A percentile compares a stretch with the other conserved stretches of the same genome.
Conservation (phyloP, 2,888 invertebrate genomes). For the Tenthredo amoena region DNA sequence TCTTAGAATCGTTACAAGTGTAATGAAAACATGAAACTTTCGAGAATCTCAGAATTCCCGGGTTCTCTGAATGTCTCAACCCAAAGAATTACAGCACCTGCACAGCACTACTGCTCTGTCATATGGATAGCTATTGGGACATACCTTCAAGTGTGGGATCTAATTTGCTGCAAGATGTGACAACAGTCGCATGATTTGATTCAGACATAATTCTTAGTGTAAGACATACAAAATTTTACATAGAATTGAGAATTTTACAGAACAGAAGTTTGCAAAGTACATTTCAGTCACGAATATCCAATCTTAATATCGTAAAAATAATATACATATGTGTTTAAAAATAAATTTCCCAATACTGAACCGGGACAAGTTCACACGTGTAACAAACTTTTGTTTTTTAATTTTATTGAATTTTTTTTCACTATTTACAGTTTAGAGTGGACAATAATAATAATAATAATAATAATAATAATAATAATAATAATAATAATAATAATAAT, state of each 20-base stretch:
- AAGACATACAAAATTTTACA: background rate
- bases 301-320: background rate
- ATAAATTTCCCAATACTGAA: background rate
- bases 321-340: background rate
- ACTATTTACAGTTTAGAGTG: constrained; percentile 73
- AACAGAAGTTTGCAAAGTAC: background rate
- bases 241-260: background rate
- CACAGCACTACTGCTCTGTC: background rate
- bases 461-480: constrained; percentile 68
- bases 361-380: constrained; percentile 11
- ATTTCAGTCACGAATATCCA: constrained; percentile 12
- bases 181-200: background rate
- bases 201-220: constrained; percentile 7
- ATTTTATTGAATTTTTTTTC: constrained; percentile 57
- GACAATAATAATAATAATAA: constrained; percentile 63
- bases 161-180: background rate
- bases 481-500: constrained; percentile 61
- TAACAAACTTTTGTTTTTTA: constrained; percentile 38
- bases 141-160: background rate
- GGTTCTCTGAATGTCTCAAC: background rate
- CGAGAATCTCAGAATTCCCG: background rate
- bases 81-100: background rate
- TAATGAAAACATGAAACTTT: background rate
- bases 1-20: background rate
- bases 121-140: background rate